phyloP scores from a whole-genome alignment of 2,113 vertebrate species.

The Tupaia tana region DNA sequence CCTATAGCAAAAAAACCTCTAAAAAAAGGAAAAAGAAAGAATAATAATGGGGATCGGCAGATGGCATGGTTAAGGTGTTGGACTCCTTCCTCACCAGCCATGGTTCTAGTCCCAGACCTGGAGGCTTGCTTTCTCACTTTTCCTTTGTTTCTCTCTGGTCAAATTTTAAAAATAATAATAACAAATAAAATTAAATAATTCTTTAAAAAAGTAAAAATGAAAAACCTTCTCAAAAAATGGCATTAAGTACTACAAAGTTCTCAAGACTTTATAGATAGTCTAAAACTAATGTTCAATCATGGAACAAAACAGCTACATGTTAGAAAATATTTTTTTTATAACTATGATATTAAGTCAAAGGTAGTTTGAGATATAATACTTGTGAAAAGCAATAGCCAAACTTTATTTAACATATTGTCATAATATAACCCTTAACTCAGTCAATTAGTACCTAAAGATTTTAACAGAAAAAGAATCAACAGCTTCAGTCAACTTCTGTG shows the following conservation, averaged over 20 bases:
- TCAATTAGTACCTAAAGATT: slow-evolving; percentile 24
- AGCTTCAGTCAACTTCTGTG: neutral
- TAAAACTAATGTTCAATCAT: slow-evolving; percentile 5
- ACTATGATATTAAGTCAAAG: neutral
- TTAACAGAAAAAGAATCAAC: neutral
- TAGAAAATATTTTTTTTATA: neutral
- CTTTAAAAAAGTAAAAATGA: too few species aligned
- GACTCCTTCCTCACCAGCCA: too few species aligned
- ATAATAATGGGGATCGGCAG: too few species aligned
- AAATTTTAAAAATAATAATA: too few species aligned
- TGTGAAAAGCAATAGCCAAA: slow-evolving; percentile 29
- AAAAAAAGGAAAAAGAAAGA: too few species aligned
- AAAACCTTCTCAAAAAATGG: neutral
- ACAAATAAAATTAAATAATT: too few species aligned
- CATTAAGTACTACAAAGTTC: neutral
- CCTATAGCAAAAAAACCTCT: too few species aligned
- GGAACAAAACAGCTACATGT: neutral
- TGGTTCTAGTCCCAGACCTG: too few species aligned
- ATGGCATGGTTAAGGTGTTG: too few species aligned
- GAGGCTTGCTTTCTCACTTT: too few species aligned
- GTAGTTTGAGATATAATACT: slow-evolving; percentile 3
- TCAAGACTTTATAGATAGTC: neutral
- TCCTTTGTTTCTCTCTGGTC: too few species aligned
- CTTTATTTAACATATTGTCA: slow-evolving; percentile 2
- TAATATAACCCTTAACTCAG: neutral